Conservation (phyloP, 2,888 invertebrate species). For the Choristoneura rosaceana region DNA sequence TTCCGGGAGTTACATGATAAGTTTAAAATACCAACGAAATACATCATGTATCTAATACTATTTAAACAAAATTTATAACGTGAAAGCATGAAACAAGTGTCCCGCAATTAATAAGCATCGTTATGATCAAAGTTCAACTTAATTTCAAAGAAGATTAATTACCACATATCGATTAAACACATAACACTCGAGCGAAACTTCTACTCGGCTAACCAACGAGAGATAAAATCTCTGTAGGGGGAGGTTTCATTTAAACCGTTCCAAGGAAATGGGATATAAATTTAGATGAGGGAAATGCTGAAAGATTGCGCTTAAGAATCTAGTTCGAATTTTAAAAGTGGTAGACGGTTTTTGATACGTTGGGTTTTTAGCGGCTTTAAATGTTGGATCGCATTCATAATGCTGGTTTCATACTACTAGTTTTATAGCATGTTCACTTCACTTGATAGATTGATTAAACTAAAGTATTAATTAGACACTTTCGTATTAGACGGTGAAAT, state of each 20-base stretch:
- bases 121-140: constrained; percentile 61
- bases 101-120: constrained; percentile 38
- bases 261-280: constrained; percentile 1
- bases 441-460: too few relatives aligned
- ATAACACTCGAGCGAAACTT: constrained; percentile 63
- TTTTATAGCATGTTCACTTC: not conserved
- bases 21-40: not conserved
- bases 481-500: too few relatives aligned
- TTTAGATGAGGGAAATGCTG: constrained; percentile 16
- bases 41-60: not conserved
- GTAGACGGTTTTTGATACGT: not conserved
- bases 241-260: constrained; percentile 13
- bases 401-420: not conserved
- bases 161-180: constrained; percentile 68
- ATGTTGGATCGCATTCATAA: not conserved
- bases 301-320: constrained; percentile 12
- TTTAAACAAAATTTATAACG: constrained; percentile 11
- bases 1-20: too few relatives aligned
- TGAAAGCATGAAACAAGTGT: constrained; percentile 20
- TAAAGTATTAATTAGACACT: too few relatives aligned
- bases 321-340: constrained; percentile 10
- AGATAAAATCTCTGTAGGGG: constrained; percentile 62
- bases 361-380: not conserved
- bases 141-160: constrained; percentile 64
- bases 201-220: constrained; percentile 68